Percentiles rank a stretch among this genome's conserved stretches.
phyloP scores from a whole-genome alignment of 2,113 vertebrate genomes.

The Phocoena sinus region DNA sequence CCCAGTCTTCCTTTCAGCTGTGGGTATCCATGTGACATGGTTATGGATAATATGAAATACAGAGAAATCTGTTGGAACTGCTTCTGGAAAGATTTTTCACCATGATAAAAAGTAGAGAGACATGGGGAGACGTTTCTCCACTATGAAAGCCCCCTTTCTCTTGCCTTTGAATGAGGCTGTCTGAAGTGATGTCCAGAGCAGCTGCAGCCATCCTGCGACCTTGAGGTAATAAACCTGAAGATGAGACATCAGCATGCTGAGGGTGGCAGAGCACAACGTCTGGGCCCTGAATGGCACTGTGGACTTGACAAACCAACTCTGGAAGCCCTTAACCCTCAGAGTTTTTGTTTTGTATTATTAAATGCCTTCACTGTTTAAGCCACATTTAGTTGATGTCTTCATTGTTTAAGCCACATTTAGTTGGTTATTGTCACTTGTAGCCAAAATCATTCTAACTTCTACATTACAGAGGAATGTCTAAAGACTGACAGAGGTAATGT shows the following conservation, averaged over 20 bases:
- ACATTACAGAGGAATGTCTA: not conserved
- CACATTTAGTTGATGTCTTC: not conserved
- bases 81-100: not conserved
- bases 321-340: not conserved
- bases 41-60: not conserved
- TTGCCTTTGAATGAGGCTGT: not conserved
- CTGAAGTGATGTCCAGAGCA: not conserved
- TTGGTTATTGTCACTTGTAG: not conserved
- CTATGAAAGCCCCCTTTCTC: not conserved
- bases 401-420: not conserved
- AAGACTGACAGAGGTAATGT: not conserved
- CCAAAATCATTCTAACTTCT: not conserved
- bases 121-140: not conserved
- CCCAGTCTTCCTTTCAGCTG: not conserved
- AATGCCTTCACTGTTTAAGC: not conserved
- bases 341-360: not conserved
- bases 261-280: not conserved
- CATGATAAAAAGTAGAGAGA: not conserved
- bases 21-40: not conserved
- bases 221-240: not conserved
- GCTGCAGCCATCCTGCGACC: not conserved
- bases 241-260: not conserved
- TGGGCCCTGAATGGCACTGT: no score
- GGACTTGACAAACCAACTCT: not conserved
- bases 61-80: not conserved